Conservation (phyloP, 2,113 vertebrate species). For the Junco hyemalis region DNA sequence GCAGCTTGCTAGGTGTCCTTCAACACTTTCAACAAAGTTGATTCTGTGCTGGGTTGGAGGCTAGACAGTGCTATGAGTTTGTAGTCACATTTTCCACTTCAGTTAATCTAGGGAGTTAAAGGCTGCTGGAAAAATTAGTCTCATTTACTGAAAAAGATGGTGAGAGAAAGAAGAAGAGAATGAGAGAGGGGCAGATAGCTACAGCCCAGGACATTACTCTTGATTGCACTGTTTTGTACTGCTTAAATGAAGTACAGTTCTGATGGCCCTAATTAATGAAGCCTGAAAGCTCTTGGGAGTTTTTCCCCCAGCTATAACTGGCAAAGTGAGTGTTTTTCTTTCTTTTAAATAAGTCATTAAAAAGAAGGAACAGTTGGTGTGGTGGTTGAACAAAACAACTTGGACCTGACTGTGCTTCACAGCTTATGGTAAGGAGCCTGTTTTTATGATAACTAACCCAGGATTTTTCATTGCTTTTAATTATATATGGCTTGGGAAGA, state of each 20-base stretch:
- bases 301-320: conserved; percentile 19
- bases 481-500: not conserved
- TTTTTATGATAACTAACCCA: not conserved
- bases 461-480: not conserved
- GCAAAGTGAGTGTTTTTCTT: not conserved
- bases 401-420: conserved; percentile 28
- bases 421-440: conserved; percentile 69
- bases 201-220: not conserved
- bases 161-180: not conserved
- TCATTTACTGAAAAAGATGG: conserved; percentile 64
- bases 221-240: not conserved
- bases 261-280: conserved; percentile 28
- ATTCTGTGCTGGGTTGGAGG: conserved; percentile 71
- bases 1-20: conserved; percentile 75
- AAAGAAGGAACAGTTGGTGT: conserved; percentile 37
- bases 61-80: conserved; percentile 68
- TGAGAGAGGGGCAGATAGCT: conserved; percentile 29
- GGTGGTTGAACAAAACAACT: conserved; percentile 46
- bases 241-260: conserved; percentile 21
- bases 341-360: not conserved
- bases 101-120: conserved; percentile 68
- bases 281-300: not conserved
- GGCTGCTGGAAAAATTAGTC: conserved; percentile 77
- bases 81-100: conserved; percentile 77
- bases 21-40: conserved; percentile 69